A percentile compares a stretch with the other conserved stretches of the same genome.
phyloP scores from a whole-genome alignment of 2,113 vertebrate genomes.

The Malurus melanocephalus region DNA sequence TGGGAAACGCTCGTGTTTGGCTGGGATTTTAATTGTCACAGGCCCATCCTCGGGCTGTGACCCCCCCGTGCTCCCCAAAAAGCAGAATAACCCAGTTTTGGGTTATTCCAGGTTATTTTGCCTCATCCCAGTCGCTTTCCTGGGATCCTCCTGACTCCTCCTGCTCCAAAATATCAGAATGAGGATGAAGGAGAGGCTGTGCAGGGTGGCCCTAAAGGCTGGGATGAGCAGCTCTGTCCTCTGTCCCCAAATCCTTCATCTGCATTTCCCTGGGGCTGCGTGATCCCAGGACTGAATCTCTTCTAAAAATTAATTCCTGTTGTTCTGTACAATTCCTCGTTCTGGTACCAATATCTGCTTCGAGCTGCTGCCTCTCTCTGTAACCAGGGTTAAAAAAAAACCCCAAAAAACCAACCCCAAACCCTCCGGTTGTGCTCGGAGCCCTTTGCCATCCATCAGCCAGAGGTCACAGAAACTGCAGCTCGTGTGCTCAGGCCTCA shows the following conservation, averaged over 20 bases:
- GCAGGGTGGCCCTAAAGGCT: no score
- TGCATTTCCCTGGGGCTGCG: no score
- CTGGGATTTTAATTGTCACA: not conserved
- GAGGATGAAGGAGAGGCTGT: no score
- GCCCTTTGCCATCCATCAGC: slow-evolving; percentile 23
- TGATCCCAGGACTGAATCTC: no score
- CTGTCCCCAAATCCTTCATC: no score
- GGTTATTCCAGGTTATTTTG: not conserved
- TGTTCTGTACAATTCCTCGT: no score
- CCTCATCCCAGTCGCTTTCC: not conserved
- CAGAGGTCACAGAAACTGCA: slow-evolving; percentile 19
- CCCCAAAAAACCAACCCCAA: not conserved
- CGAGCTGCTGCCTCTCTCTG: no score
- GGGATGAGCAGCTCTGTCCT: no score
- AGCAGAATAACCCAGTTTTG: no score
- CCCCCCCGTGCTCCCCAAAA: not conserved
- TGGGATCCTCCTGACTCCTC: not conserved
- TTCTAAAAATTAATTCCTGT: no score
- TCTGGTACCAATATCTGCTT: no score
- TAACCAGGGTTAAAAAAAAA: not conserved
- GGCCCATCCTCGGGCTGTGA: not conserved
- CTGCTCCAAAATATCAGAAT: not conserved
- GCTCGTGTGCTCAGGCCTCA: not conserved
- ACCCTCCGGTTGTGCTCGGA: not conserved
- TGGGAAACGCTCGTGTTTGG: not conserved